Evolutionary conservation across 2,888 invertebrate species (phyloP).

Genomic region (Cheilosia grossa): DNA sequence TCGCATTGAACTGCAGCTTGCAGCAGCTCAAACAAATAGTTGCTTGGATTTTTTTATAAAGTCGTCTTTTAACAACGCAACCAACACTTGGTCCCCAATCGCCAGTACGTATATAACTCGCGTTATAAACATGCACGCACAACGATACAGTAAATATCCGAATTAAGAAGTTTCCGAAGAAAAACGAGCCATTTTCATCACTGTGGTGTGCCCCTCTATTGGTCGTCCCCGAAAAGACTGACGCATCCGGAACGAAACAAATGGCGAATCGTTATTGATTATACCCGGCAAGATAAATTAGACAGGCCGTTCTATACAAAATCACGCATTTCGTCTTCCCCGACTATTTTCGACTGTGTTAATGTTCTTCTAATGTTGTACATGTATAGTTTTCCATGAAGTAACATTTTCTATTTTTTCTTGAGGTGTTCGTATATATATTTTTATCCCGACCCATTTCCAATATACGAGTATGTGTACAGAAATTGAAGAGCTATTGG

Average conservation of each 20-base stretch:
- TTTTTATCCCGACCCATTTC: constrained; percentile 8
- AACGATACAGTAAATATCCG: background rate
- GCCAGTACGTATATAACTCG: background rate
- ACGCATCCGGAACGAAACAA: constrained; percentile 13
- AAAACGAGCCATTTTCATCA: background rate
- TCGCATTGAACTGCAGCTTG: too few species aligned
- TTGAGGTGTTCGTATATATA: background rate
- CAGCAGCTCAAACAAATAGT: too few species aligned
- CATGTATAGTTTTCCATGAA: constrained; percentile 1
- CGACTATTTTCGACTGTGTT: constrained; percentile 7
- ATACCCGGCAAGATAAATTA: constrained; percentile 6
- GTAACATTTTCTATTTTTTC: constrained; percentile 2
- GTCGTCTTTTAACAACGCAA: too few species aligned
- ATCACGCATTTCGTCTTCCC: background rate
- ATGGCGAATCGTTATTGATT: constrained; percentile 14
- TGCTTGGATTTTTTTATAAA: too few species aligned
- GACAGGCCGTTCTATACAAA: constrained; percentile 1
- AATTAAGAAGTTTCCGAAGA: background rate
- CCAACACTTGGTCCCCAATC: too few species aligned
- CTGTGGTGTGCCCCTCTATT: background rate
- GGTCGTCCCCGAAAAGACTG: background rate
- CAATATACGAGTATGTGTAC: too few species aligned
- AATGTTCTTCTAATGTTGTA: constrained; percentile 5
- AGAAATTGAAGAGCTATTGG: background rate
- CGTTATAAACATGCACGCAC: background rate